Evolutionary conservation across 2,888 invertebrate species (phyloP).

Genomic region (Entomobrya multifasciata): DNA sequence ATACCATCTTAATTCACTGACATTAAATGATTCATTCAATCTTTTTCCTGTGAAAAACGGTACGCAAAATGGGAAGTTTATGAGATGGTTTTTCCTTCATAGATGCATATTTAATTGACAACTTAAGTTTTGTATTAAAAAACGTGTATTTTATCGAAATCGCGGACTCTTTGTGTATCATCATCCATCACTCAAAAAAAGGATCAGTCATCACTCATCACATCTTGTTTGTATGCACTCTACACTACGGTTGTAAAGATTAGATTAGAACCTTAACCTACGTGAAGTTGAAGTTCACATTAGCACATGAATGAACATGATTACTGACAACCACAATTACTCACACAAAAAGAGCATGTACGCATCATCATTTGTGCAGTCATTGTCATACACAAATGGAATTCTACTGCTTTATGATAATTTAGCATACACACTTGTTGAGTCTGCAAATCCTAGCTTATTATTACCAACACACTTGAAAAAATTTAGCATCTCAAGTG

Average conservation of each 20-base stretch:
- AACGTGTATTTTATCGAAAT: not conserved
- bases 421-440: not conserved
- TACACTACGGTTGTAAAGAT: not conserved
- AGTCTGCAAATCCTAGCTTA: too few species aligned
- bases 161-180: not conserved
- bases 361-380: not conserved
- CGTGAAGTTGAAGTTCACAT: constrained; percentile 7
- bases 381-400: constrained; percentile 12
- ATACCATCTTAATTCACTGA: too few species aligned
- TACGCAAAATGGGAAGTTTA: constrained; percentile 22
- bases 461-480: not conserved
- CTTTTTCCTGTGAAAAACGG: not conserved
- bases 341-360: not conserved
- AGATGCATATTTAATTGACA: not conserved
- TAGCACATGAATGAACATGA: not conserved
- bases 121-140: not conserved
- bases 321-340: constrained; percentile 14
- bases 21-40: constrained; percentile 17
- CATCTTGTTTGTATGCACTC: not conserved
- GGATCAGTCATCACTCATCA: constrained; percentile 5
- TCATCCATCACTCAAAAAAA: too few species aligned
- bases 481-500: not conserved
- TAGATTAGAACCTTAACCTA: constrained; percentile 2
- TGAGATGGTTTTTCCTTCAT: constrained; percentile 11
- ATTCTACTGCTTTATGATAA: constrained; percentile 13